Percentiles rank a stretch among this genome's conserved stretches.
phyloP scores from a whole-genome alignment of 2,113 vertebrate species.

The Ranitomeya variabilis region DNA sequence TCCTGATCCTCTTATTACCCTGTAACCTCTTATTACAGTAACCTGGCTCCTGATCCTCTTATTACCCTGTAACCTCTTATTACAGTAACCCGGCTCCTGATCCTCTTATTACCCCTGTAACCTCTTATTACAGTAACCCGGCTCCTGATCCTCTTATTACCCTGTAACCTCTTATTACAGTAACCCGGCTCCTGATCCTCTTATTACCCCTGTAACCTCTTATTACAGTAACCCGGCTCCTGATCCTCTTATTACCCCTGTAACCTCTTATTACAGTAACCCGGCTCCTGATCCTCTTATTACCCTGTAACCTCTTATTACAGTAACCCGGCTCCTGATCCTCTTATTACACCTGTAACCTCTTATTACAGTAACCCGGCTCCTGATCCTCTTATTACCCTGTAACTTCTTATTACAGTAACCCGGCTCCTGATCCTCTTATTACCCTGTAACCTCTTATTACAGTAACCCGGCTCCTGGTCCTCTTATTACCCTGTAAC shows the following conservation, averaged over 20 bases:
- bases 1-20: neutral
- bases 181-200: neutral
- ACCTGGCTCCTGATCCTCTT: neutral
- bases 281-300: neutral
- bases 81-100: too few species aligned
- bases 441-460: neutral
- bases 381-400: neutral
- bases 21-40: too few species aligned
- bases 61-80: neutral
- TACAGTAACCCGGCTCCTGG: too few species aligned
- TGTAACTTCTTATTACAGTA: too few species aligned
- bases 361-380: too few species aligned
- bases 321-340: too few species aligned
- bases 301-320: neutral
- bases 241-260: neutral
- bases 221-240: too few species aligned
- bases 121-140: too few species aligned
- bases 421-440: neutral
- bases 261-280: too few species aligned
- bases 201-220: conserved; percentile 6
- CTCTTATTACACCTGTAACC: neutral
- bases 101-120: neutral
- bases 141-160: neutral
- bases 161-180: neutral
- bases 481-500: neutral